Evolutionary conservation across 2,797 vertebrate genomes (phyloP).

Genomic region (Corythornis leucogaster): DNA sequence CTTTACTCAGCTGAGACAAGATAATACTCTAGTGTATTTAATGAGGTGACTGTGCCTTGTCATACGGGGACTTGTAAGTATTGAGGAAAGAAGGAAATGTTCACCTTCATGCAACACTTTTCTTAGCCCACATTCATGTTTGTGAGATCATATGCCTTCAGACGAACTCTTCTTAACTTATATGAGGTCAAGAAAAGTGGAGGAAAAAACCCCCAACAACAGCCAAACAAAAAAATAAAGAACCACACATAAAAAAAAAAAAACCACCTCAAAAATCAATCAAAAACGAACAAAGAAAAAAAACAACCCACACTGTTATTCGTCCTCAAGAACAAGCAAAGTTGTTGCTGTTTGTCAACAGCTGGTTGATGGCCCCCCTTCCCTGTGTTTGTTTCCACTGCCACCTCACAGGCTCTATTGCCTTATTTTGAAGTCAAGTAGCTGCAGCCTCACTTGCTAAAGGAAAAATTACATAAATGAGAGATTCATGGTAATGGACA

Average conservation of each 20-base stretch:
- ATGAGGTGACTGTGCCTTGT: not conserved
- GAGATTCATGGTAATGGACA: not conserved
- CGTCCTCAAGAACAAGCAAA: not conserved
- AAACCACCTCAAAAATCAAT: too few species aligned
- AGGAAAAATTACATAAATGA: not conserved
- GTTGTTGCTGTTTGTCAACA: too few species aligned
- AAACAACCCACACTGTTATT: rapidly evolving
- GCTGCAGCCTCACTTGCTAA: not conserved
- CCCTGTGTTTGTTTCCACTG: not conserved
- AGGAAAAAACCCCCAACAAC: not conserved
- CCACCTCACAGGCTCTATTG: not conserved
- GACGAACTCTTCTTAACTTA: not conserved
- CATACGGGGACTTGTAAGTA: not conserved
- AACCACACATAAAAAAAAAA: rapidly evolving
- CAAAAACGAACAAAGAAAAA: too few species aligned
- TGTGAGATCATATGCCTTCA: not conserved
- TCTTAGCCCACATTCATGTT: not conserved
- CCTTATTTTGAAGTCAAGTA: not conserved
- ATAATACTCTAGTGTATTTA: not conserved
- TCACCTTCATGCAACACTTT: not conserved
- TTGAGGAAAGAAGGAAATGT: not conserved
- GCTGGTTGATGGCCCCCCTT: not conserved
- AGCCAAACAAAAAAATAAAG: too few species aligned
- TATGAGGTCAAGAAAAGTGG: not conserved
- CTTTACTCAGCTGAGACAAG: not conserved